Percentiles rank a stretch among this genome's conserved stretches.
Evolutionary conservation across 2,797 vertebrate species (phyloP).

Genomic region (Catamblyrhynchus diadema): DNA sequence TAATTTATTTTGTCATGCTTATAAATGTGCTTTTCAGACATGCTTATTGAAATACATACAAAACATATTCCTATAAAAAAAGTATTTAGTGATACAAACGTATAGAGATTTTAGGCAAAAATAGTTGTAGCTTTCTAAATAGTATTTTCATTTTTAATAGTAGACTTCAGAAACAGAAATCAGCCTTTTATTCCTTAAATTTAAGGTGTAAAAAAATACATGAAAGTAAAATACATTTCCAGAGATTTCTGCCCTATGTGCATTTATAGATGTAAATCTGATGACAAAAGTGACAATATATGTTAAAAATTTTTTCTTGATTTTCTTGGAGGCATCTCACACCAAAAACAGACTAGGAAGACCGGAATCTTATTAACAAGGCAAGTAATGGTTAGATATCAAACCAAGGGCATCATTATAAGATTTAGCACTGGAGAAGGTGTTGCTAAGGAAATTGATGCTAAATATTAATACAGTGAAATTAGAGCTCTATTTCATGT

Average conservation of each 20-base stretch:
- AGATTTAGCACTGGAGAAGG: not conserved
- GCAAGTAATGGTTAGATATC: not conserved
- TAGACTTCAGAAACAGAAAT: not conserved
- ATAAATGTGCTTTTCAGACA: not conserved
- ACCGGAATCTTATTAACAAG: not conserved
- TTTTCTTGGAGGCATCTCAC: not conserved
- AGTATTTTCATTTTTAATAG: not conserved
- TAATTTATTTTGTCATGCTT: constrained; percentile 26
- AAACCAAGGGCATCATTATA: not conserved
- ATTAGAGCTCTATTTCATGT: not conserved
- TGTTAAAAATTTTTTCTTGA: not conserved
- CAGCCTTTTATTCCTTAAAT: not conserved
- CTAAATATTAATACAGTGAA: not conserved
- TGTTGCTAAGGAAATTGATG: not conserved
- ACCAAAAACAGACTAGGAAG: not conserved
- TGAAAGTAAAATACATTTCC: not conserved
- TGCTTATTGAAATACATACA: not conserved
- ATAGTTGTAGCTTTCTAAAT: not conserved
- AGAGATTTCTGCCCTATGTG: not conserved
- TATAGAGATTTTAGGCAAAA: not conserved
- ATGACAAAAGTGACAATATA: accelerated
- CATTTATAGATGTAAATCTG: not conserved
- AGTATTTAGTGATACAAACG: not conserved
- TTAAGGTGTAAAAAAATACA: not conserved
- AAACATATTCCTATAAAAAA: not conserved